These are phyloP conservation scores for Drosophila phalerata DNA, from an alignment of 2,888 invertebrate species.

Conservation along the genomic window DNA sequence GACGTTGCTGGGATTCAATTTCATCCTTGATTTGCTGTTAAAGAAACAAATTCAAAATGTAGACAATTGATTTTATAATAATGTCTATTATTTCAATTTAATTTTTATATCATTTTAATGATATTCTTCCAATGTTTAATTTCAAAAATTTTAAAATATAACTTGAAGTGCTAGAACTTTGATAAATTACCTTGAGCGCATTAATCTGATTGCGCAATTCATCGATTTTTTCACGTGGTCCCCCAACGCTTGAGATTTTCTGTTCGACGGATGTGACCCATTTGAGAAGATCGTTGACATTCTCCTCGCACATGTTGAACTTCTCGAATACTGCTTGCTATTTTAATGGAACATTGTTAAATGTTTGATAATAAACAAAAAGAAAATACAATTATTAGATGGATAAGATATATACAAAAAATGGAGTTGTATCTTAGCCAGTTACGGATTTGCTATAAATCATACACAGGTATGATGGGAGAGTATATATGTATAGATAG, in stretches of 20 bases:
- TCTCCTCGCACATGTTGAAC: constrained; percentile 96
- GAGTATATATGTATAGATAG: constrained; percentile 18
- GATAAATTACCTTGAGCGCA: constrained; percentile 90
- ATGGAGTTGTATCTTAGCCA: constrained; percentile 24
- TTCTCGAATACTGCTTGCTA: constrained; percentile 98
- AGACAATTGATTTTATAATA: background rate
- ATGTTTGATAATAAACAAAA: constrained; percentile 27
- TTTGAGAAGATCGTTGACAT: constrained; percentile 92
- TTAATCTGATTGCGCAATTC: constrained; percentile 95
- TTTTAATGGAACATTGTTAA: constrained; percentile 30
- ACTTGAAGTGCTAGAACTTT: background rate
- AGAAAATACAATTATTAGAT: constrained; percentile 42
- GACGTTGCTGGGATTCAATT: constrained; percentile 93
- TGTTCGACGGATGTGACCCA: constrained; percentile 95
- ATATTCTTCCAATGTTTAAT: too few relatives aligned
- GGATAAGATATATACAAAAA: constrained; percentile 5
- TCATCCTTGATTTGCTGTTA: constrained; percentile 94
- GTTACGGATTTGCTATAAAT: constrained; percentile 22
- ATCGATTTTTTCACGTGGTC: constrained; percentile 94
- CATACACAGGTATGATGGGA: constrained; percentile 40
- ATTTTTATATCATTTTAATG: background rate
- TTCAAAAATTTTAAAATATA: too few relatives aligned
- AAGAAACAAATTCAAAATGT: background rate
- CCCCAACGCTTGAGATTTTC: constrained; percentile 93
- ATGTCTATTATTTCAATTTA: background rate